A percentile compares a stretch with the other conserved stretches of the same genome.
Conservation (phyloP, 2,113 vertebrate genomes). For the Pygoscelis antarcticus region DNA sequence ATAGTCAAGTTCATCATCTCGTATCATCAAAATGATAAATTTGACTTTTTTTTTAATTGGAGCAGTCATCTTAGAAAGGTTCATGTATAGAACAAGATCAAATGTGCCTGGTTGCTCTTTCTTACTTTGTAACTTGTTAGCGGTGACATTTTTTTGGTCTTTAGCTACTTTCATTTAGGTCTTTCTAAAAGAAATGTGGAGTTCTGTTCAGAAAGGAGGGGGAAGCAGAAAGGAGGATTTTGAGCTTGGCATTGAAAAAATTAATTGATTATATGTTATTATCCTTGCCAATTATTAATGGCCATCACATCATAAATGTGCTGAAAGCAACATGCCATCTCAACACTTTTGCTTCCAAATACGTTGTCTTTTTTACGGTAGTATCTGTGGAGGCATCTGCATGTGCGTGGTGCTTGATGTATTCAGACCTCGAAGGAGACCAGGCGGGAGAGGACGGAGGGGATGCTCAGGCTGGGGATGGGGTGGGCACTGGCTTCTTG, state of each 20-base stretch:
- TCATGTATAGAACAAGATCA: conserved; percentile 24
- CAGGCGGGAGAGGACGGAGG: not conserved
- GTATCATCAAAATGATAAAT: conserved; percentile 62
- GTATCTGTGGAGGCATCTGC: not conserved
- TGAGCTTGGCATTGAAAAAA: not conserved
- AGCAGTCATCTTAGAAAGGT: conserved; percentile 40
- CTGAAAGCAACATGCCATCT: conserved; percentile 26
- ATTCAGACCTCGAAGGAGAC: not conserved
- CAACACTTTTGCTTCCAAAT: conserved; percentile 61
- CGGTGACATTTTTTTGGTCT: conserved; percentile 28
- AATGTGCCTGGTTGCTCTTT: conserved; percentile 35
- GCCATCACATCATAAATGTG: not conserved
- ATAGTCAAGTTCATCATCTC: conserved; percentile 64
- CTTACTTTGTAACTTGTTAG: conserved; percentile 47
- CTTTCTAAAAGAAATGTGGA: not conserved
- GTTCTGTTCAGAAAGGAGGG: not conserved
- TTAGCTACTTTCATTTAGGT: not conserved
- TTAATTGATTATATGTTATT: not conserved
- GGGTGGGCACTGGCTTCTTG: conserved; percentile 1
- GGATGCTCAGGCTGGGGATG: not conserved
- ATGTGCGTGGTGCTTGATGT: not conserved
- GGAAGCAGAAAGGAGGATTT: not conserved
- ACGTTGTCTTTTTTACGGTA: conserved; percentile 32
- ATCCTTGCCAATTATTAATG: conserved; percentile 21
- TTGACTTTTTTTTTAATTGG: conserved; percentile 56